These are phyloP conservation scores for Ispidina lecontei DNA, from an alignment of 2,797 vertebrate genomes.

Conservation along the genomic window DNA sequence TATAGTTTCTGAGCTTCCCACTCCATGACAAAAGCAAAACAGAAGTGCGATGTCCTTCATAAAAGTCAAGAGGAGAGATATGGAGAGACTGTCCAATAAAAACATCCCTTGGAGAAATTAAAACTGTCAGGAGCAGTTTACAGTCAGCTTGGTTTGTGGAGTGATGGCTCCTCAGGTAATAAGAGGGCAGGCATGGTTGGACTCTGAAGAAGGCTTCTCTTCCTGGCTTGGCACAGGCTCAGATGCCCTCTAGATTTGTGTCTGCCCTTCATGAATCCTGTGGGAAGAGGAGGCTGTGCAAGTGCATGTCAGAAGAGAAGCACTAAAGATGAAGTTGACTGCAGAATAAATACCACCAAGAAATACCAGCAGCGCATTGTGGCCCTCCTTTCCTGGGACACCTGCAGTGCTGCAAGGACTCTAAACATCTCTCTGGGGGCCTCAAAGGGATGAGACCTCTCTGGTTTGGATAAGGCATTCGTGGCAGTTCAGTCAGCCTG, in stretches of 20 bases:
- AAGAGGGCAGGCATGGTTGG: fast-evolving
- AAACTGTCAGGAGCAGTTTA: slow-evolving; percentile 56
- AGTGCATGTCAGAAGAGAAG: background rate
- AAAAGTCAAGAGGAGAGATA: slow-evolving; percentile 6
- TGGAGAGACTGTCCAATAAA: background rate
- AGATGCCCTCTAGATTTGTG: background rate
- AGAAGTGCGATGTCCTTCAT: background rate
- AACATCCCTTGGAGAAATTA: slow-evolving; percentile 27
- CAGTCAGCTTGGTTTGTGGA: background rate
- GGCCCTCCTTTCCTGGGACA: background rate
- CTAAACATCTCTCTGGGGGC: background rate
- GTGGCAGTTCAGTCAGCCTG: background rate
- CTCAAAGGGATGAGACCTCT: background rate
- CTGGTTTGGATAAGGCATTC: background rate
- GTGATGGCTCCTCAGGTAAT: background rate
- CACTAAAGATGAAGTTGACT: background rate
- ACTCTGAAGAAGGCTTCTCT: background rate
- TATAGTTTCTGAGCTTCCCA: background rate
- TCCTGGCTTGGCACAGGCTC: background rate
- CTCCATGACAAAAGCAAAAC: background rate
- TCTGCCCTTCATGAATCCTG: background rate
- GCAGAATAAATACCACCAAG: background rate
- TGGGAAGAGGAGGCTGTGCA: background rate
- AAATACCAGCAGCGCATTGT: background rate
- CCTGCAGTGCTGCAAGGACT: background rate